Percentiles rank a stretch among this genome's conserved stretches.
Conservation (phyloP, 2,113 vertebrate genomes). For the Dicaeum eximium region DNA sequence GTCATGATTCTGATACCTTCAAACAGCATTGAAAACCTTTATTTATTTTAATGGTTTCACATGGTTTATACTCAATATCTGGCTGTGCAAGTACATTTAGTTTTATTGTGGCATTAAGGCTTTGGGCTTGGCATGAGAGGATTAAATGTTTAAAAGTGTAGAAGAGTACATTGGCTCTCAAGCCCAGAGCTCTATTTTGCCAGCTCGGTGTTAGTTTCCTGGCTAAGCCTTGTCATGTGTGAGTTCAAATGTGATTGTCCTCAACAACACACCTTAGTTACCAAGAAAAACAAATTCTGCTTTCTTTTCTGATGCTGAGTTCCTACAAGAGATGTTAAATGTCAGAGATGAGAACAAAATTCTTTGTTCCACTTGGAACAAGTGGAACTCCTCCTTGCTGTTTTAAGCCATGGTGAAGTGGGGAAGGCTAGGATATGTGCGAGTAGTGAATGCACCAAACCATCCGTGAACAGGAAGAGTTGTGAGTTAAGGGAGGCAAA, state of each 20-base stretch:
- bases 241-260: not conserved
- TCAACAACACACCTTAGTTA: not conserved
- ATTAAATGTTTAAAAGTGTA: not conserved
- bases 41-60: not conserved
- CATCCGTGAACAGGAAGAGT: fast-evolving
- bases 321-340: not conserved
- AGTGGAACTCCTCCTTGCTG: fast-evolving
- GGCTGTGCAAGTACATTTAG: not conserved
- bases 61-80: not conserved
- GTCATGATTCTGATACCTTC: not conserved
- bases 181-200: not conserved
- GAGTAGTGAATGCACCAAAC: not conserved
- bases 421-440: not conserved
- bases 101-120: not conserved
- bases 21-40: not conserved
- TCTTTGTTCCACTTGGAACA: not conserved
- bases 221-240: not conserved
- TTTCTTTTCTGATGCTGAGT: not conserved
- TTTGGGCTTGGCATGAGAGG: not conserved
- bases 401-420: not conserved
- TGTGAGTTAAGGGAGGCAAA: not conserved
- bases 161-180: not conserved
- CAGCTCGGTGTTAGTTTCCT: not conserved
- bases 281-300: not conserved
- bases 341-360: not conserved